Evolutionary conservation across 2,888 invertebrate species (phyloP).

Genomic region (Pachliopta kotzebuea): DNA sequence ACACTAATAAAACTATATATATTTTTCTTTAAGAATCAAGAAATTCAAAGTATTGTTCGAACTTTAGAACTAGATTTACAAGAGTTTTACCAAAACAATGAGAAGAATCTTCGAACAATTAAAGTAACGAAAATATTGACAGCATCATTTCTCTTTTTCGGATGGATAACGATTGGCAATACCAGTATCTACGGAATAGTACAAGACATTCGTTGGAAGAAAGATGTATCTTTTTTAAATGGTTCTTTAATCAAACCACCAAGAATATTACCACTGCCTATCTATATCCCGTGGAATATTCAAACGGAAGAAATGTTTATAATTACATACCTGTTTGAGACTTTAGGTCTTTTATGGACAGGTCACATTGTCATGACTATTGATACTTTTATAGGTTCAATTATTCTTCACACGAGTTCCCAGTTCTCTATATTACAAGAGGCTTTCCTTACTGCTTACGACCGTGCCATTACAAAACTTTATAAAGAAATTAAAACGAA

Average conservation of each 20-base stretch:
- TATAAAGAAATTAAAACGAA: slow-evolving; percentile 36
- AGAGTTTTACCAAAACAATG: slow-evolving; percentile 61
- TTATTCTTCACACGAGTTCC: slow-evolving; percentile 69
- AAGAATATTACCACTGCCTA: slow-evolving; percentile 66
- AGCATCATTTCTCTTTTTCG: slow-evolving; percentile 62
- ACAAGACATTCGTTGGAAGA: slow-evolving; percentile 64
- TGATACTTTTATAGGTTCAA: slow-evolving; percentile 69
- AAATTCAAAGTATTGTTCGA: slow-evolving; percentile 63
- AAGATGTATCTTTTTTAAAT: slow-evolving; percentile 50
- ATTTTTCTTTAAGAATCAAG: slow-evolving; percentile 64
- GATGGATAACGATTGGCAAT: slow-evolving; percentile 70
- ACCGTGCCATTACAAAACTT: slow-evolving; percentile 54
- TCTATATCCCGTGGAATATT: slow-evolving; percentile 73
- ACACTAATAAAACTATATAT: slow-evolving; percentile 68
- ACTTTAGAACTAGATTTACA: slow-evolving; percentile 61
- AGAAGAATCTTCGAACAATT: slow-evolving; percentile 52
- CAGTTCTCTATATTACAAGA: slow-evolving; percentile 65
- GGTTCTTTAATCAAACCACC: slow-evolving; percentile 46
- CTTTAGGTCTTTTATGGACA: slow-evolving; percentile 68
- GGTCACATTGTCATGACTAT: slow-evolving; percentile 73
- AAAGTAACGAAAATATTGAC: slow-evolving; percentile 57
- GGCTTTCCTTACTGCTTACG: slow-evolving; percentile 60
- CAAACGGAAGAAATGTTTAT: slow-evolving; percentile 58
- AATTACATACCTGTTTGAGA: slow-evolving; percentile 62
- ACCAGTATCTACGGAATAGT: slow-evolving; percentile 62